Conservation (phyloP, 2,888 invertebrate species). For the Desoria tigrina region DNA sequence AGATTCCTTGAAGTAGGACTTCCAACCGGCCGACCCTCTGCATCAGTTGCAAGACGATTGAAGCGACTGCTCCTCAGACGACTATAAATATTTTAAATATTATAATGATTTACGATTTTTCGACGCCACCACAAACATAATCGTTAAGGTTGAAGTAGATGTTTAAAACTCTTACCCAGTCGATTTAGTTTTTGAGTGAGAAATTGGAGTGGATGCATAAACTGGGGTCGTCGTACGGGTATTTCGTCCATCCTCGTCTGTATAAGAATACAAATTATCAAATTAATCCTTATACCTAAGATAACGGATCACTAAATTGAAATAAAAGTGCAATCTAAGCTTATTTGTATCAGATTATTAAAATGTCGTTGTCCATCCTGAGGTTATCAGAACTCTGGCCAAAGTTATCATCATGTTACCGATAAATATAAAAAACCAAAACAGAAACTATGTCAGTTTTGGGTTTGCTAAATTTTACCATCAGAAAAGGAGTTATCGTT, state of each 20-base stretch:
- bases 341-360: conserved; percentile 6
- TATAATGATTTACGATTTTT: background rate
- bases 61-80: conserved; percentile 44
- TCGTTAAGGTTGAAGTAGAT: background rate
- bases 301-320: too few relatives aligned
- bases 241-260: conserved; percentile 38
- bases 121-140: too few relatives aligned
- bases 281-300: background rate
- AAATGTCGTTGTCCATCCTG: conserved; percentile 8
- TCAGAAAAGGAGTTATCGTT: conserved; percentile 52
- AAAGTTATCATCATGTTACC: conserved; percentile 2
- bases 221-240: conserved; percentile 39
- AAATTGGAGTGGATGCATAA: conserved; percentile 52
- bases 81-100: conserved; percentile 29
- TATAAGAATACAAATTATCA: background rate
- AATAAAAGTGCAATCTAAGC: too few relatives aligned
- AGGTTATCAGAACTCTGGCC: conserved; percentile 12
- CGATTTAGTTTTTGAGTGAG: conserved; percentile 40
- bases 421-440: background rate
- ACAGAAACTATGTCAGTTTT: background rate
- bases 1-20: conserved; percentile 51
- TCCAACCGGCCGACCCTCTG: conserved; percentile 32
- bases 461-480: conserved; percentile 34
- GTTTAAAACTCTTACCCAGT: conserved; percentile 42
- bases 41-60: conserved; percentile 21